Percentiles rank a stretch among this genome's conserved stretches.
Evolutionary conservation across 2,888 invertebrate species (phyloP).

Genomic region (Odontothrips loti): DNA sequence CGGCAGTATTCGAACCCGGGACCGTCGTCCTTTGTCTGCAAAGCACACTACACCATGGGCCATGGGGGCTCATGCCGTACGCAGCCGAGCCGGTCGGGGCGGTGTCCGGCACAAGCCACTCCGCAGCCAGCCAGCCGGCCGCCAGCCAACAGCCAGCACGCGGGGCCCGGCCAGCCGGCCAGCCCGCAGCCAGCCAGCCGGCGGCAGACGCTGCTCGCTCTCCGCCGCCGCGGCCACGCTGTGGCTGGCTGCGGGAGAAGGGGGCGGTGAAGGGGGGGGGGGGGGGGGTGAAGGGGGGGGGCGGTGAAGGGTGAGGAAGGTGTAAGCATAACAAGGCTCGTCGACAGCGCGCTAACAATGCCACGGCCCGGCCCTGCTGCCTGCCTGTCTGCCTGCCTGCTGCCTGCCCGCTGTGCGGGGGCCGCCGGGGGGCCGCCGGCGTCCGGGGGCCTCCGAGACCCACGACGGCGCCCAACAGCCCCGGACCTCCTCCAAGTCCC

Average conservation of each 20-base stretch:
- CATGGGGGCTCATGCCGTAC: too few species aligned
- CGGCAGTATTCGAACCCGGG: too few species aligned
- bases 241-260: background rate
- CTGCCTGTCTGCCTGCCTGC: background rate
- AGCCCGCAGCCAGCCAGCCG: background rate
- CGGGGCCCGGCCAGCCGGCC: background rate
- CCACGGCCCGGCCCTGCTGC: background rate
- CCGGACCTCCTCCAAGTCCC: too few species aligned
- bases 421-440: background rate
- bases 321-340: slow-evolving; percentile 15
- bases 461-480: too few species aligned
- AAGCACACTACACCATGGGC: too few species aligned
- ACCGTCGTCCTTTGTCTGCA: too few species aligned
- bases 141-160: background rate
- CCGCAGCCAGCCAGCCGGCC: background rate
- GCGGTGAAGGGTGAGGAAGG: background rate
- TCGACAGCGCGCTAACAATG: slow-evolving; percentile 19
- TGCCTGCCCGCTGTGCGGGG: background rate
- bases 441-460: background rate
- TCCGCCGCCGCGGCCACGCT: background rate
- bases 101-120: background rate
- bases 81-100: too few species aligned
- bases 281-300: background rate
- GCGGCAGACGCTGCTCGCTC: background rate
- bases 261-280: background rate